phyloP scores from a whole-genome alignment of 2,113 vertebrate species.

The Pedetes capensis region DNA sequence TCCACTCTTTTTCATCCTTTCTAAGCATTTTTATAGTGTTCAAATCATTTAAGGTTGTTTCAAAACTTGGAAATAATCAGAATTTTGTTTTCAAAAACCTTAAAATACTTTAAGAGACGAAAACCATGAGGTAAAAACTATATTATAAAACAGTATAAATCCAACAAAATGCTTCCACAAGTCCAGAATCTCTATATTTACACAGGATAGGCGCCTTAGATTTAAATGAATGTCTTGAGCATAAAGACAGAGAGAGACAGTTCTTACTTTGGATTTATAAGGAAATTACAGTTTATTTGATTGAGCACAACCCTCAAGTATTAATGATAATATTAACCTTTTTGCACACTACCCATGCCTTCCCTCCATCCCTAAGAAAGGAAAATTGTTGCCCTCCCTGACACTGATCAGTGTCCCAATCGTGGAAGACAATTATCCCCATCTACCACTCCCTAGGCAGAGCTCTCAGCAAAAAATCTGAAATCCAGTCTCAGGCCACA shows the following conservation, averaged over 20 bases:
- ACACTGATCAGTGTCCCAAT: not conserved
- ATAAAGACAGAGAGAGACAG: not conserved
- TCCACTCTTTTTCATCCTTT: not conserved
- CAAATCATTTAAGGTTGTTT: not conserved
- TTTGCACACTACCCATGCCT: not conserved
- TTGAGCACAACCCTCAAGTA: not conserved
- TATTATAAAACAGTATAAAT: not conserved
- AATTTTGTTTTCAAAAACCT: not conserved
- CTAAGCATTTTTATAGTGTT: not conserved
- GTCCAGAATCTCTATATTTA: not conserved
- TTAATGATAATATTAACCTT: not conserved
- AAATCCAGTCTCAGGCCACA: not conserved
- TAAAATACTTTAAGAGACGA: not conserved
- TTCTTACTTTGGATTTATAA: not conserved
- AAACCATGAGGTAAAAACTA: not conserved
- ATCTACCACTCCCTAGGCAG: not conserved
- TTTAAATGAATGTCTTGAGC: not conserved
- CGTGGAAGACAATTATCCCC: not conserved
- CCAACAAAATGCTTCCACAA: not conserved
- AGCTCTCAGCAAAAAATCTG: not conserved
- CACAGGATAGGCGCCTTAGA: not conserved
- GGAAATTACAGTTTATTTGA: constrained; percentile 17
- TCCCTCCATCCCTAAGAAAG: not conserved
- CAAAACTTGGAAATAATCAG: constrained; percentile 3
- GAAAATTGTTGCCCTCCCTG: not conserved